Conservation (phyloP, 2,797 vertebrate genomes). For the Cirrhinus molitorella region DNA sequence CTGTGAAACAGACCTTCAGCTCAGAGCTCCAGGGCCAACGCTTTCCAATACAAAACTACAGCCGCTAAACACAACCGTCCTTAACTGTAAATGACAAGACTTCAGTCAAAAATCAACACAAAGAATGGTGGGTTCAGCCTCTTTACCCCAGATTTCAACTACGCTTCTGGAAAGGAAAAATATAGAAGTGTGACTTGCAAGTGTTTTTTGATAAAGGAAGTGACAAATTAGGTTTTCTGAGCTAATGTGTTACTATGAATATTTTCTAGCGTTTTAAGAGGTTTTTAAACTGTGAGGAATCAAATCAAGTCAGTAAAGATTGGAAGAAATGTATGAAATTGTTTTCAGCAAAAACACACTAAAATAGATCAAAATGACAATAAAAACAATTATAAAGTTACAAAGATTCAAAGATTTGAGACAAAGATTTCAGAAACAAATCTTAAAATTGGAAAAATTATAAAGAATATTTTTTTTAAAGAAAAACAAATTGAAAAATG, state of each 20-base stretch:
- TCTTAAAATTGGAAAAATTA: too few relatives aligned
- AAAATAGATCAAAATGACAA: background rate
- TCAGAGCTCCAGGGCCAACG: background rate
- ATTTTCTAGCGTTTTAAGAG: background rate
- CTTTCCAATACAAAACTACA: conserved; percentile 53
- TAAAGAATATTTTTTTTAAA: too few relatives aligned
- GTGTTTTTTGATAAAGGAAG: background rate
- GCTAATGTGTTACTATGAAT: background rate
- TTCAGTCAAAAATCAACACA: background rate
- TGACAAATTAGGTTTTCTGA: background rate
- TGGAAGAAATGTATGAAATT: background rate
- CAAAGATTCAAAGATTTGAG: too few relatives aligned
- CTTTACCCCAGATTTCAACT: background rate
- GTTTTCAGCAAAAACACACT: too few relatives aligned
- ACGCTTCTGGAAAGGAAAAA: background rate
- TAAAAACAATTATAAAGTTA: background rate
- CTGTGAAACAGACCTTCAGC: background rate
- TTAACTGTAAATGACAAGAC: background rate
- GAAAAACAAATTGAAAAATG: too few relatives aligned
- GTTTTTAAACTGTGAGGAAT: background rate
- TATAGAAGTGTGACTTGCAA: background rate
- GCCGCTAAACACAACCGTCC: conserved; percentile 30
- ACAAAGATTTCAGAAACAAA: too few relatives aligned
- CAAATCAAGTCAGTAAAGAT: too few relatives aligned
- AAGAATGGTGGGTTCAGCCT: background rate